A percentile compares a stretch with the other conserved stretches of the same genome.
phyloP scores from a whole-genome alignment of 2,797 vertebrate species.

The Urocyon cinereoargenteus region DNA sequence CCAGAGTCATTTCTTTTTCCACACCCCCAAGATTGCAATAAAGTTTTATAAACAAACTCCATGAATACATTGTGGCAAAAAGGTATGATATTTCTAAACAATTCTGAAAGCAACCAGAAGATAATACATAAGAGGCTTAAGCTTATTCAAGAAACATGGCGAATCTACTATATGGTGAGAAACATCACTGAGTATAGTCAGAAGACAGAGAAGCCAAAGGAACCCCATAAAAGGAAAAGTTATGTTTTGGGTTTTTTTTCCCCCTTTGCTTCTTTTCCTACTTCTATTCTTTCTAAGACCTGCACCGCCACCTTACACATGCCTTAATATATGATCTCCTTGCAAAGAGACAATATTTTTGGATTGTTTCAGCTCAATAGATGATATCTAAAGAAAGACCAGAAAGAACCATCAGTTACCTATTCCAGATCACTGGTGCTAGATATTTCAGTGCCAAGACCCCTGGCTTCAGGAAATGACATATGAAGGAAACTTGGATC shows the following conservation, averaged over 20 bases:
- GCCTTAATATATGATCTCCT: not conserved
- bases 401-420: not conserved
- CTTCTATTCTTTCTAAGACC: not conserved
- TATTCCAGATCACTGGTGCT: not conserved
- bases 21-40: not conserved
- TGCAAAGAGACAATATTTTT: not conserved
- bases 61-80: not conserved
- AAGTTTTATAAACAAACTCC: not conserved
- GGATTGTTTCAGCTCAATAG: not conserved
- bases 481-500: not conserved
- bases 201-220: not conserved
- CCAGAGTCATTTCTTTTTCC: not conserved
- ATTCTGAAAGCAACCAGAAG: not conserved
- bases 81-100: not conserved
- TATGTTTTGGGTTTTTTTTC: not conserved
- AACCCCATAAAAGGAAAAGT: not conserved
- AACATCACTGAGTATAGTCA: not conserved
- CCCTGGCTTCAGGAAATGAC: not conserved
- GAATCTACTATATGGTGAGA: not conserved
- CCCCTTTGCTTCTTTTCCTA: not conserved
- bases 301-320: not conserved
- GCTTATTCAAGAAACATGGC: not conserved
- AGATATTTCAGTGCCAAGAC: not conserved
- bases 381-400: not conserved
- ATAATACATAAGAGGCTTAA: not conserved